Percentiles rank a stretch among this genome's conserved stretches.
These are phyloP conservation scores for Temnothorax nylanderi DNA, from an alignment of 1,140 invertebrate species.

Conservation along the genomic window DNA sequence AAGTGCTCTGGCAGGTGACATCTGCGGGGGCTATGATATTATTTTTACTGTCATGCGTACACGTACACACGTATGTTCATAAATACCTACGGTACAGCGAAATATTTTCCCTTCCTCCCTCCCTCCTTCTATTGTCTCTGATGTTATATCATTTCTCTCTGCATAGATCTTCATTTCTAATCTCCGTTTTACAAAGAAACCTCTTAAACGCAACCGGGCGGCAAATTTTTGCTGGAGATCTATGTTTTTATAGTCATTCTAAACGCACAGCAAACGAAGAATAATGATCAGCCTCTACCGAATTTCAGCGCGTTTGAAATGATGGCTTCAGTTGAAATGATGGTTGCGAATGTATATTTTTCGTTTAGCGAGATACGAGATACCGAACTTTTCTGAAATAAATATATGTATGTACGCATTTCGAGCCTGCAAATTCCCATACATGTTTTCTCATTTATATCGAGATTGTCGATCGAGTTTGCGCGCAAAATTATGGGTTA, in stretches of 20 bases:
- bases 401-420: not conserved
- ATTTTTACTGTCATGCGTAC: constrained; percentile 66
- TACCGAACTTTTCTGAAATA: not conserved
- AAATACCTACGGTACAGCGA: not conserved
- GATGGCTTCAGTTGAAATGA: constrained; percentile 16
- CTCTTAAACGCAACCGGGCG: constrained; percentile 45
- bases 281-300: not conserved
- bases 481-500: not conserved
- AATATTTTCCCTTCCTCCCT: not conserved
- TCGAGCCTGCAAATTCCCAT: not conserved
- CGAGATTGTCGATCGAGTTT: not conserved
- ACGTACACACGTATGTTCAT: not conserved
- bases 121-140: not conserved
- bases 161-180: constrained; percentile 40
- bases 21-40: constrained; percentile 68
- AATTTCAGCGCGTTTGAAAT: too few species aligned
- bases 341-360: not conserved
- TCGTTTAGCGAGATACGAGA: not conserved
- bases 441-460: not conserved
- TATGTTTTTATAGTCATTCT: not conserved
- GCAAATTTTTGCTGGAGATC: constrained; percentile 1
- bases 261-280: not conserved
- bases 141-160: constrained; percentile 6
- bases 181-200: constrained; percentile 31
- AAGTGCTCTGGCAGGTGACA: constrained; percentile 72